phyloP scores from a whole-genome alignment of 2,888 invertebrate species.

The Chirona hameri region DNA sequence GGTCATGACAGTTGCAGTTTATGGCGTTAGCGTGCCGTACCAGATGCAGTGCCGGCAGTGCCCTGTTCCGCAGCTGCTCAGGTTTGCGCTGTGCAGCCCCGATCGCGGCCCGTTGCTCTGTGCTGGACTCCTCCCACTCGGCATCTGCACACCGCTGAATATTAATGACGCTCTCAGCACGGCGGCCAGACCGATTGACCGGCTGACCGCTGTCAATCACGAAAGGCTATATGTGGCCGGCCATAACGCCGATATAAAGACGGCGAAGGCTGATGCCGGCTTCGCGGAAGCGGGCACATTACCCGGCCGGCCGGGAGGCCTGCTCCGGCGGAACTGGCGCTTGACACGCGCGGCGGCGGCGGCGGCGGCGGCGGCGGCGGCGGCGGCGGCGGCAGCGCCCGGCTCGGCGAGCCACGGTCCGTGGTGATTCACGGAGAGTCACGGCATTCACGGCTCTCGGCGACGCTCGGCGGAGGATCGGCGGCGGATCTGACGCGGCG shows the following conservation, averaged over 20 bases:
- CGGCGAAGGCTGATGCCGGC: background rate
- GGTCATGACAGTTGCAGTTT: too few relatives aligned
- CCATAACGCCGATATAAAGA: slow-evolving; percentile 4
- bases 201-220: background rate
- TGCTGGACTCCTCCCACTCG: too few relatives aligned
- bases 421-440: too few relatives aligned
- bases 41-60: too few relatives aligned
- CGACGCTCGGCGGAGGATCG: too few relatives aligned
- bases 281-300: background rate
- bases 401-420: background rate
- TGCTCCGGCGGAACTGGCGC: background rate
- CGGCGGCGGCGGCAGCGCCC: background rate
- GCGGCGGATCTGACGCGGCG: too few relatives aligned
- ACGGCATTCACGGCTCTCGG: too few relatives aligned
- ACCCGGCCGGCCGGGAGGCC: background rate
- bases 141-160: background rate
- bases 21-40: too few relatives aligned
- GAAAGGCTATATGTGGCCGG: background rate
- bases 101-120: background rate
- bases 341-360: background rate
- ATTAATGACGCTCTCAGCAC: background rate
- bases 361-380: background rate
- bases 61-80: background rate
- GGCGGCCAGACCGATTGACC: background rate
- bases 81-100: background rate